phyloP scores from a whole-genome alignment of 2,888 invertebrate genomes.

The Tinea semifulvella region DNA sequence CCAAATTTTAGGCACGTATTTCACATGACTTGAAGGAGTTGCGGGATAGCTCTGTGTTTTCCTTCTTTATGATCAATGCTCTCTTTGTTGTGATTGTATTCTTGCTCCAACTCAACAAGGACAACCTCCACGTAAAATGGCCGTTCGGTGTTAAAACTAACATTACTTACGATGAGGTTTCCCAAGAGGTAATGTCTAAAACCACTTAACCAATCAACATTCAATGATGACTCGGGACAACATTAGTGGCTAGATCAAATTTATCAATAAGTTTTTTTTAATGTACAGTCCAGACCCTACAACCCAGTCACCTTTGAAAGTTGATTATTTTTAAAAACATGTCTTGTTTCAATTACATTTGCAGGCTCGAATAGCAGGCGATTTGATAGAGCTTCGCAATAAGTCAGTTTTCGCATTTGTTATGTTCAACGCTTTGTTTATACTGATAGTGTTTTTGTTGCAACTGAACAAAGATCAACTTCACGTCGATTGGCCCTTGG shows the following conservation, averaged over 20 bases:
- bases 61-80: constrained; percentile 98
- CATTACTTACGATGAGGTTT: constrained; percentile 88
- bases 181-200: constrained; percentile 87
- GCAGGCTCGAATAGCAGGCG: constrained; percentile 88
- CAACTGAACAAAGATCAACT: constrained; percentile 99
- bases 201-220: constrained; percentile 49
- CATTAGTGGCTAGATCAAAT: background rate
- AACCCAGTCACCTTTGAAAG: constrained; percentile 67
- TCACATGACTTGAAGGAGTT: constrained; percentile 92
- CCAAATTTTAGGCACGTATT: constrained; percentile 85
- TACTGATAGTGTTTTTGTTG: constrained; percentile 97
- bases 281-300: background rate
- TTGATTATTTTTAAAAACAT: constrained; percentile 45
- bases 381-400: constrained; percentile 94
- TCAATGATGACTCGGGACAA: constrained; percentile 57
- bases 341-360: constrained; percentile 61
- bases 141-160: constrained; percentile 94
- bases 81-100: constrained; percentile 98
- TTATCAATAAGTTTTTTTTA: no score
- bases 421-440: constrained; percentile 99
- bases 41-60: constrained; percentile 94
- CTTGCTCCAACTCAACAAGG: constrained; percentile 98
- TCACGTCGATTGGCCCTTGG: constrained; percentile 97
- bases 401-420: constrained; percentile 98
- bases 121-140: constrained; percentile 95